Base-by-base conservation (phyloP, 2,797 vertebrate genomes). In the Pseudochirops corinnae region DNA sequence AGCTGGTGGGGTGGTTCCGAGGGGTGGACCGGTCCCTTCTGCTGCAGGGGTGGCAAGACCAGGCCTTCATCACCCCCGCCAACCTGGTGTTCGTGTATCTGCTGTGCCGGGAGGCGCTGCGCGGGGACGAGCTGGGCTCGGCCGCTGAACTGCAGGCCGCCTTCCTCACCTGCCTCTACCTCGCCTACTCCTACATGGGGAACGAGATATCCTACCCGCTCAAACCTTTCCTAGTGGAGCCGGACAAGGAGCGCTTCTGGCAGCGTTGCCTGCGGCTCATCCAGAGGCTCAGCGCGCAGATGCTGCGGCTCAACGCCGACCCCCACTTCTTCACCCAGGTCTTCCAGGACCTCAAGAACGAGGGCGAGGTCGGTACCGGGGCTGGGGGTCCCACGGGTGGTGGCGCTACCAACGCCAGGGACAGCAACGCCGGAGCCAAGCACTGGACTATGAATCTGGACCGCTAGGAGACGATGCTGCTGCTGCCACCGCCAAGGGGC, bases 191-290 rank as follows among this genome's bases (percentile, higher is more conserved):
- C 94, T 99, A 99, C 98, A 99, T 99, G 99, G 99, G 99, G 98
- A 99, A 99, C 97, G 99, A 99, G 98, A 99, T 99, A 98, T 99
- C 99, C 82, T 99, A 99, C 98, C 99, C 99, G 0, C 99, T 99
- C 97, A 99, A 99, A 98, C 99, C 99, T 94, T 99, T 99, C 98
- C 99, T 99, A 97, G 99, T 99, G 97, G 99, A 99, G 94, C 98
- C 99, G 92, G 99, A 99, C 98, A 99, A 99, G 98, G 99, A 99
- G 97, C 98, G 99, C 95, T 99, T 99, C 98, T 99, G 99, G 99
- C 99, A 99, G 91, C 99, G 99, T 95, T 99, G 99, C 94, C 99
- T 99, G 96, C 98, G 98, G 97, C 99, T 99, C 98, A 99, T 99
- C 98, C 97, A 99, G 98, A 99, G 99, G 98, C 99, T 99, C 98